Evolutionary conservation across 2,113 vertebrate genomes (phyloP).

Genomic region (Microcebus lehilahytsara): DNA sequence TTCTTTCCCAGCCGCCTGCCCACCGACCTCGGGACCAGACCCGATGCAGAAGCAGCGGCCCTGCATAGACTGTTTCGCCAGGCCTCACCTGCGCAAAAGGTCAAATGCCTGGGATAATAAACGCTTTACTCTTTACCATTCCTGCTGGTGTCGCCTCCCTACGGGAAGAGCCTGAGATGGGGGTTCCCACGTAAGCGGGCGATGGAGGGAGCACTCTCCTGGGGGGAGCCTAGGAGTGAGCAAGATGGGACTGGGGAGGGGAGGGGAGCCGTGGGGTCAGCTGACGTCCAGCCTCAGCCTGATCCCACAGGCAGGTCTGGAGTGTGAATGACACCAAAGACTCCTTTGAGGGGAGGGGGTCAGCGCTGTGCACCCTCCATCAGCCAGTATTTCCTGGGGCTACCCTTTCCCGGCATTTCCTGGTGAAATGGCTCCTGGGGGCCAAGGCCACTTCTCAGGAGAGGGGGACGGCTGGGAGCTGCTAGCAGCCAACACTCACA

Average conservation of each 20-base stretch:
- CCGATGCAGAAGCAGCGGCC: not conserved
- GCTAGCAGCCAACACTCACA: not conserved
- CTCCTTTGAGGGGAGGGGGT: no score
- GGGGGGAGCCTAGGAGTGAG: not conserved
- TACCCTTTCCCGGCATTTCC: not conserved
- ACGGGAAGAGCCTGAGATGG: not conserved
- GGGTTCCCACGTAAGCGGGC: not conserved
- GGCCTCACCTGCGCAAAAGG: not conserved
- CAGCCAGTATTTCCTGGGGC: not conserved
- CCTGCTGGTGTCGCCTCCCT: not conserved
- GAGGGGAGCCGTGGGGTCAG: not conserved
- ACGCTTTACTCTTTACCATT: not conserved
- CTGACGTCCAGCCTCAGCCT: not conserved
- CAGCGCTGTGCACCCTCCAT: rapidly evolving
- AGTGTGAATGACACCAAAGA: not conserved
- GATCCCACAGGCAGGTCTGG: not conserved
- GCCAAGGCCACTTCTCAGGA: not conserved
- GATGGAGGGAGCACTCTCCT: not conserved
- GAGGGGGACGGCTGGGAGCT: not conserved
- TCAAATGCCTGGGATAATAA: not conserved
- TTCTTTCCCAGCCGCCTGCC: not conserved
- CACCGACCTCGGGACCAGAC: not conserved
- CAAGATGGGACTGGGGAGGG: not conserved
- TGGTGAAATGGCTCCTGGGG: not conserved
- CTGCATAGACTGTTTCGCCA: no score